Conservation (phyloP, 2,113 vertebrate genomes). For the Rynchops niger region DNA sequence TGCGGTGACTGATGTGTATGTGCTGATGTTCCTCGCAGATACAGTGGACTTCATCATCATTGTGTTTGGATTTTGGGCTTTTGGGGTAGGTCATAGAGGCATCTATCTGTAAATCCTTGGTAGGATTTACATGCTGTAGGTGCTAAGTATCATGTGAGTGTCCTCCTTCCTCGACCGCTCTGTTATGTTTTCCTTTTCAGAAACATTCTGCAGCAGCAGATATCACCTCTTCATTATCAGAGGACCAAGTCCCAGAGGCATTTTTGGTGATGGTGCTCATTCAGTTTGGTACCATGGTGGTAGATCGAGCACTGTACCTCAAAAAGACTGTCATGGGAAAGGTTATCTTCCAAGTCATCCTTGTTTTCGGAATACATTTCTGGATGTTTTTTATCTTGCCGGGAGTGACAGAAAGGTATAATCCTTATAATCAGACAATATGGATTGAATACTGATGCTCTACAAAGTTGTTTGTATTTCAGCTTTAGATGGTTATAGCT, state of each 20-base stretch:
- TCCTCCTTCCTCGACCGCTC: background rate
- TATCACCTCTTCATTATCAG: slow-evolving; percentile 95
- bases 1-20: slow-evolving; percentile 95
- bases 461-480: background rate
- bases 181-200: slow-evolving; percentile 69
- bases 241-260: slow-evolving; percentile 93
- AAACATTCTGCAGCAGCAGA: slow-evolving; percentile 96
- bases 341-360: slow-evolving; percentile 94
- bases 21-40: slow-evolving; percentile 97
- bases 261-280: slow-evolving; percentile 98
- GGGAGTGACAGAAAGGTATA: slow-evolving; percentile 90
- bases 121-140: background rate
- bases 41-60: slow-evolving; percentile 98
- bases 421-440: background rate
- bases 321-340: slow-evolving; percentile 96
- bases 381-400: slow-evolving; percentile 99
- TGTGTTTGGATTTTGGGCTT: slow-evolving; percentile 96
- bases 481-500: background rate
- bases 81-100: slow-evolving; percentile 84
- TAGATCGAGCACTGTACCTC: slow-evolving; percentile 95
- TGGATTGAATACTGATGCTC: background rate
- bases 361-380: slow-evolving; percentile 98
- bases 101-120: background rate
- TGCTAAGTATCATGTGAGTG: background rate
- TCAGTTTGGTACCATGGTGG: slow-evolving; percentile 98